phyloP scores from a whole-genome alignment of 2,888 invertebrate genomes.

The Ophion slaviceki region DNA sequence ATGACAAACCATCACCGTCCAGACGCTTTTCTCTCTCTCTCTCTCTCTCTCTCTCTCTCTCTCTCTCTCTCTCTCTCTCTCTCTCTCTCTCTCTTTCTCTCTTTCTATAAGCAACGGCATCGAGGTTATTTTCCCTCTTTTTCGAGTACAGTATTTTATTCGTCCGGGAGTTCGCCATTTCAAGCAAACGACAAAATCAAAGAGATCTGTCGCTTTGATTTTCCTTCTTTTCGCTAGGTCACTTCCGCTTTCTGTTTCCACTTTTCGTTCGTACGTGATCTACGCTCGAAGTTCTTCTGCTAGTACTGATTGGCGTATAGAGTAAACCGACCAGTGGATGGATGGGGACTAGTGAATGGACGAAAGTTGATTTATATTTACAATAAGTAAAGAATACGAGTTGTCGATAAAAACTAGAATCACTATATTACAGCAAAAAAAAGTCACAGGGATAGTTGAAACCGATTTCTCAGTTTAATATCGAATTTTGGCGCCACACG shows the following conservation, averaged over 20 bases:
- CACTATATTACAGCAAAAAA: too few species aligned
- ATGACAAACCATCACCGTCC: slow-evolving; percentile 40
- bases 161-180: not conserved
- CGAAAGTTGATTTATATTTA: too few species aligned
- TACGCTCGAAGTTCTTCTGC: too few species aligned
- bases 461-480: too few species aligned
- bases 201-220: slow-evolving; percentile 20
- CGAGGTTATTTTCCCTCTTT: not conserved
- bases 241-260: slow-evolving; percentile 2
- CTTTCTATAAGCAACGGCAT: slow-evolving; percentile 1
- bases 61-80: not conserved
- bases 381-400: too few species aligned
- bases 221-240: not conserved
- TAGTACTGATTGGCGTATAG: too few species aligned
- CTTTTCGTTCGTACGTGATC: not conserved
- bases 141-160: slow-evolving; percentile 8
- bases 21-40: slow-evolving; percentile 12
- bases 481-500: too few species aligned
- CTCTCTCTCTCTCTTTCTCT: not conserved
- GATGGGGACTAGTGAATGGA: too few species aligned
- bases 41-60: slow-evolving; percentile 1
- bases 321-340: too few species aligned
- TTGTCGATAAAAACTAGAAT: too few species aligned
- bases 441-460: too few species aligned
- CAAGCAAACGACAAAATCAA: slow-evolving; percentile 15